These are phyloP conservation scores for Aphelinus atriplicis DNA, from an alignment of 1,140 invertebrate species.

Conservation along the genomic window DNA sequence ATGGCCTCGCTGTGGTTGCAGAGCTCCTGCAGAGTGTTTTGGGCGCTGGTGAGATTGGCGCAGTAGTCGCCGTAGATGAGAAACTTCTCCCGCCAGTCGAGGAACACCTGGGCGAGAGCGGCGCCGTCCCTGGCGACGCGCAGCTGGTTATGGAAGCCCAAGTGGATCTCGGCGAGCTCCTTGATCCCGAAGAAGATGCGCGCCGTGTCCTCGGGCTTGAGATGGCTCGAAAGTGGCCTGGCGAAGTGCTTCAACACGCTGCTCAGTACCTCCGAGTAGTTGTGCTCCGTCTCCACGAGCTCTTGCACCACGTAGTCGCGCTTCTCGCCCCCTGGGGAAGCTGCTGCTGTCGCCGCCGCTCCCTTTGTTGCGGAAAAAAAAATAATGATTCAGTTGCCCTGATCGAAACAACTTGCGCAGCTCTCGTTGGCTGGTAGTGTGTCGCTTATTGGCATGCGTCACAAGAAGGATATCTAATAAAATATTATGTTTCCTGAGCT, in stretches of 20 bases:
- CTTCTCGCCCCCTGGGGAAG: slow-evolving; percentile 76
- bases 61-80: slow-evolving; percentile 96
- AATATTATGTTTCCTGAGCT: no score
- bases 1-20: slow-evolving; percentile 71
- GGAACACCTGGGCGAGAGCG: slow-evolving; percentile 76
- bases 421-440: no score
- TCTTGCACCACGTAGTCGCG: slow-evolving; percentile 96
- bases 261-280: slow-evolving; percentile 93
- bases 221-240: slow-evolving; percentile 75
- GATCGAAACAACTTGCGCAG: no score
- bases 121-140: slow-evolving; percentile 70
- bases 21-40: slow-evolving; percentile 79
- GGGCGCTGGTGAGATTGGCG: slow-evolving; percentile 86
- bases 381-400: background rate
- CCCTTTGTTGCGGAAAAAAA: background rate
- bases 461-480: no score
- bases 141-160: slow-evolving; percentile 83
- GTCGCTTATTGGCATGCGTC: no score
- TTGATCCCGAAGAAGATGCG: slow-evolving; percentile 91
- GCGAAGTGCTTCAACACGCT: slow-evolving; percentile 88
- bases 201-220: slow-evolving; percentile 80
- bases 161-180: slow-evolving; percentile 89
- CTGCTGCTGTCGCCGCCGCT: slow-evolving; percentile 10
- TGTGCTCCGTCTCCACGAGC: slow-evolving; percentile 94
- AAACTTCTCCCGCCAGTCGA: slow-evolving; percentile 89